Percentiles rank a stretch among this genome's conserved stretches.
These are phyloP conservation scores for Conus canariensis DNA, from an alignment of 2,888 invertebrate genomes.

Conservation along the genomic window DNA sequence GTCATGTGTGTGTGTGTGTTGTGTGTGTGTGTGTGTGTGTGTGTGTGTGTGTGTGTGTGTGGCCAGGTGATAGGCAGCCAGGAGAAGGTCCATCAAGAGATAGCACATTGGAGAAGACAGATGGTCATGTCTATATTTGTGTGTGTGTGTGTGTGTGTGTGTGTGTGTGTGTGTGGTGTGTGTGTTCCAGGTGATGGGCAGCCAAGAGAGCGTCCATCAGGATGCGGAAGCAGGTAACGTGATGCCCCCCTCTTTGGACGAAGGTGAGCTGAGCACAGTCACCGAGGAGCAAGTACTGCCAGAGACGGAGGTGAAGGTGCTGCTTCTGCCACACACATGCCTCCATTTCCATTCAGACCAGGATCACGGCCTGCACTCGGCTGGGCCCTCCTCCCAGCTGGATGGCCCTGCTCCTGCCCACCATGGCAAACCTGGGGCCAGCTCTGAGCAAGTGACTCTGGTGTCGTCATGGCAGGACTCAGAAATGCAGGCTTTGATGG, in stretches of 20 bases:
- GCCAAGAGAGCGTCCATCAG: slow-evolving; percentile 70
- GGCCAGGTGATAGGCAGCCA: no score
- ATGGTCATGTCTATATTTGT: no score
- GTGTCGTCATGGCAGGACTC: slow-evolving; percentile 3
- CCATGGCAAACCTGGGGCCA: not conserved
- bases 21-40: no score
- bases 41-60: no score
- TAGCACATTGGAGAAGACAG: no score
- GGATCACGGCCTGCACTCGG: not conserved
- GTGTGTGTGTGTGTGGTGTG: not conserved
- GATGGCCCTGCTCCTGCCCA: not conserved
- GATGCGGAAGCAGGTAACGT: slow-evolving; percentile 64
- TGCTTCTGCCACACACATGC: slow-evolving; percentile 62
- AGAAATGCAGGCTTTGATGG: slow-evolving; percentile 36
- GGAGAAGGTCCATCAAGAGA: no score
- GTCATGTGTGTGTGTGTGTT: no score
- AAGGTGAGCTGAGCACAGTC: slow-evolving; percentile 62
- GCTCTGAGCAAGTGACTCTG: not conserved
- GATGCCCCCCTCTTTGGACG: slow-evolving; percentile 58
- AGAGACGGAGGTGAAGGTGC: slow-evolving; percentile 65
- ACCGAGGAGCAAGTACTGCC: slow-evolving; percentile 65
- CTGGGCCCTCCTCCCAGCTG: not conserved
- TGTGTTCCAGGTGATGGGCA: slow-evolving; percentile 62
- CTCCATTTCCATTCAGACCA: slow-evolving; percentile 45
- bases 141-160: no score